Percentiles rank a stretch among this genome's conserved stretches.
Conservation (phyloP, 2,113 vertebrate species). For the Centropus bengalensis region DNA sequence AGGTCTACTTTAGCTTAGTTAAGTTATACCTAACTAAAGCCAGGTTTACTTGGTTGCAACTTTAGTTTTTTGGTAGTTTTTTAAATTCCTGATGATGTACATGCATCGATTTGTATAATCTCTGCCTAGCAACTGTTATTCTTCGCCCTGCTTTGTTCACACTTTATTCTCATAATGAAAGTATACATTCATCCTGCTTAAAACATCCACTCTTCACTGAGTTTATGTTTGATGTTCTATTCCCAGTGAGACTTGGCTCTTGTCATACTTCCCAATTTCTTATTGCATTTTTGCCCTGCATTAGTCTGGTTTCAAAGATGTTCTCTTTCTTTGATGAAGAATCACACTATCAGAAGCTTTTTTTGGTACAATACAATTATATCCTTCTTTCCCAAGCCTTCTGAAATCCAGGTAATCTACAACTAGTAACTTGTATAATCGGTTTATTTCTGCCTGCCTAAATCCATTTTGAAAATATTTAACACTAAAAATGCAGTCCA, state of each 20-base stretch:
- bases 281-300: neutral
- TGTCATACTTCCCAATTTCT: neutral
- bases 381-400: neutral
- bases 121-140: neutral
- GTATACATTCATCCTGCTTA: neutral
- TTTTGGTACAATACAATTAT: neutral
- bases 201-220: neutral
- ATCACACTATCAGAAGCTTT: neutral
- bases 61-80: neutral
- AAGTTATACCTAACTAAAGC: neutral
- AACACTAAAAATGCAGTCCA: neutral
- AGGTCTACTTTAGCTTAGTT: neutral
- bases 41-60: neutral
- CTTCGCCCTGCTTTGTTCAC: neutral
- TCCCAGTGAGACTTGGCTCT: neutral
- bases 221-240: neutral
- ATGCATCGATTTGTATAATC: neutral
- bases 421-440: neutral
- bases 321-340: neutral
- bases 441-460: neutral
- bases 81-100: neutral
- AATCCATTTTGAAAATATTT: neutral
- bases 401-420: neutral
- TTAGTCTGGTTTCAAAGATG: neutral
- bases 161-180: neutral